A percentile compares a stretch with the other conserved stretches of the same genome.
phyloP scores from a whole-genome alignment of 1,140 invertebrate species.

The Caenorhabditis brenneri region DNA sequence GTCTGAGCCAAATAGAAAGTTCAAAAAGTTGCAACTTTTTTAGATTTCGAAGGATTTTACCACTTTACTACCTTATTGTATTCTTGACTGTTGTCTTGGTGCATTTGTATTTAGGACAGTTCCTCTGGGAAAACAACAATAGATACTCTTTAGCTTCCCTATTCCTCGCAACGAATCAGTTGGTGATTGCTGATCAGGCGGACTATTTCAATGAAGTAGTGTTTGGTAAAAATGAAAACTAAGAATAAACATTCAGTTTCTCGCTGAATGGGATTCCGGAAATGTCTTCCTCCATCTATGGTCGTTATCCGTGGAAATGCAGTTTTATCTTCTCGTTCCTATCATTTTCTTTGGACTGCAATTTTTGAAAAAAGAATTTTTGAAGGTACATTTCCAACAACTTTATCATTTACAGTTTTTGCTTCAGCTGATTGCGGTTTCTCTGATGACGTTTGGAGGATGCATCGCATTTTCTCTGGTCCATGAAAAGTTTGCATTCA shows the following conservation, averaged over 20 bases:
- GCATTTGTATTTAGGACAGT: background rate
- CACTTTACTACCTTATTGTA: conserved; percentile 12
- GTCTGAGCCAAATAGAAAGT: too few species aligned
- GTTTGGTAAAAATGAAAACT: too few species aligned
- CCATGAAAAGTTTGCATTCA: background rate
- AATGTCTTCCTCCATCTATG: conserved; percentile 33
- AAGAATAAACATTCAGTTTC: background rate
- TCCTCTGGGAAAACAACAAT: background rate
- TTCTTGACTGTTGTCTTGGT: background rate
- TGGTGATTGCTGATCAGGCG: background rate
- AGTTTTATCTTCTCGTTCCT: conserved; percentile 17
- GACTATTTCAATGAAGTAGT: background rate
- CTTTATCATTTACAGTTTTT: too few species aligned
- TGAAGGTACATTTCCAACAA: too few species aligned
- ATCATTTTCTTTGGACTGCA: conserved; percentile 27
- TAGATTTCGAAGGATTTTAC: conserved; percentile 30
- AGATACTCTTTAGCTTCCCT: background rate
- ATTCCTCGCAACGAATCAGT: background rate
- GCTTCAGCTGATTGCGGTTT: background rate
- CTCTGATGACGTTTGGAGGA: background rate
- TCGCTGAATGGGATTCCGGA: background rate
- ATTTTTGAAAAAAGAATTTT: background rate
- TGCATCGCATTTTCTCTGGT: background rate
- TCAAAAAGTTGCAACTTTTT: background rate
- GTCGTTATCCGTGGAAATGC: conserved; percentile 39